Evolutionary conservation across 2,888 invertebrate genomes (phyloP).

Genomic region (Deilephila elpenor): DNA sequence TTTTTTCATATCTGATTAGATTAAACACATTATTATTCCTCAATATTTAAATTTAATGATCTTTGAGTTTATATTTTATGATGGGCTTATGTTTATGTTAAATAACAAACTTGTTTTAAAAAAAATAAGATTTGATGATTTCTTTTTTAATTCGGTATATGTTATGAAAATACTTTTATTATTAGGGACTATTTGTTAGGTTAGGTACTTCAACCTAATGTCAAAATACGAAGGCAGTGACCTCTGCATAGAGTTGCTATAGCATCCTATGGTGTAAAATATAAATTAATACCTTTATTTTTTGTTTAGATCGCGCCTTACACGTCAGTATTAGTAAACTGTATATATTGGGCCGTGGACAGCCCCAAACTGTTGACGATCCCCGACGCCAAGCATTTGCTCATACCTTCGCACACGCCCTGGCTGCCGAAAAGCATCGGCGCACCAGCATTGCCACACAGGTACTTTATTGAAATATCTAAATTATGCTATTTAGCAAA

Average conservation of each 20-base stretch:
- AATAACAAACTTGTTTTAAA: too few relatives aligned
- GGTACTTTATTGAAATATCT: constrained; percentile 51
- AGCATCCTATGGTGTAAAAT: background rate
- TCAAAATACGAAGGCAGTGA: too few relatives aligned
- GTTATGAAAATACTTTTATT: too few relatives aligned
- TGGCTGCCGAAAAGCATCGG: constrained; percentile 96
- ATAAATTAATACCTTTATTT: background rate
- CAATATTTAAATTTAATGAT: background rate
- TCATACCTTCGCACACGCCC: constrained; percentile 94
- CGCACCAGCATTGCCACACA: constrained; percentile 93
- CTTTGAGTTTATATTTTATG: too few relatives aligned
- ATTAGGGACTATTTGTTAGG: too few relatives aligned
- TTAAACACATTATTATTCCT: background rate
- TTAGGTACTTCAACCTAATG: too few relatives aligned
- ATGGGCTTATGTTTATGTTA: too few relatives aligned
- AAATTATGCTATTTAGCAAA: background rate
- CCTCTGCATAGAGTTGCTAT: too few relatives aligned
- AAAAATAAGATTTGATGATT: too few relatives aligned
- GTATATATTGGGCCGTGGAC: constrained; percentile 99
- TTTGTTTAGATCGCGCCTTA: constrained; percentile 94
- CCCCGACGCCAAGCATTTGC: constrained; percentile 97
- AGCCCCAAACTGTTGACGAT: constrained; percentile 98
- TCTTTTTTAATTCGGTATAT: too few relatives aligned
- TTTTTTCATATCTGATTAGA: background rate
- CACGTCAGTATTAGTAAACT: constrained; percentile 98